Evolutionary conservation across 2,888 invertebrate genomes (phyloP), one percentile per base, ranked within the genome.

Genomic region (Zygothrica quintamaculata): DNA sequence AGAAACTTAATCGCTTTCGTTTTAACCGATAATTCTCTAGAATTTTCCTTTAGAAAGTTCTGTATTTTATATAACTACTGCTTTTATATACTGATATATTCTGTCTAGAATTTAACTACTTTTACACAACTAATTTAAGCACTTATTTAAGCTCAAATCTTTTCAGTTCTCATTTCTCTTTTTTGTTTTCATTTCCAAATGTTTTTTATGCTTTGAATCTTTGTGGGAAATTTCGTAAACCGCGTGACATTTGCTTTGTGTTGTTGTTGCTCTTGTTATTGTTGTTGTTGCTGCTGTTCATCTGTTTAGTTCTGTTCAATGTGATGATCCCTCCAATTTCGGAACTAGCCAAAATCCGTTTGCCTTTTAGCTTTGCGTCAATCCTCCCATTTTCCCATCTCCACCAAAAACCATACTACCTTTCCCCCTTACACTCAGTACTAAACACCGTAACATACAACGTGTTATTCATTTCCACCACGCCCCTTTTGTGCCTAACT

Each of bases 281-380:
- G 26, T 8, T 26, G 4, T 26, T 8, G 26, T 26, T 26, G 26
- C 5, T n/a, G 26, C 8, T 26, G 4, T 29, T 9, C 29, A 9
- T 29, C 29, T 7, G n/a, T 29, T 29, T 29, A 7, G 29, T 57
- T 25, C 5, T 3, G n/a, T 8, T 1, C 16, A 12, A 0, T n/a
- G 16, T 7, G 15, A 6, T 33, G 6, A 16, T 62, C 50, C 11
- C 7, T 22, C n/a, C 33, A 6, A 37, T 50, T 36, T 33, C 1
- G n/a, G 6, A 36, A 26, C 25, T 40, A 44, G 1, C 33, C 34
- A 31, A 62, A 61, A 64, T 72, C 29, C 56, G 59, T 65, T 74
- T 65, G 59, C 48, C 64, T 46, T 72, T 72, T 46, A 29, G 59
- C 48, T 74, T 69, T 46, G 55, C 68, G 26, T 51, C 37, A 55